Evolutionary conservation across 2,113 vertebrate species (phyloP).

Genomic region (Nicator chloris): DNA sequence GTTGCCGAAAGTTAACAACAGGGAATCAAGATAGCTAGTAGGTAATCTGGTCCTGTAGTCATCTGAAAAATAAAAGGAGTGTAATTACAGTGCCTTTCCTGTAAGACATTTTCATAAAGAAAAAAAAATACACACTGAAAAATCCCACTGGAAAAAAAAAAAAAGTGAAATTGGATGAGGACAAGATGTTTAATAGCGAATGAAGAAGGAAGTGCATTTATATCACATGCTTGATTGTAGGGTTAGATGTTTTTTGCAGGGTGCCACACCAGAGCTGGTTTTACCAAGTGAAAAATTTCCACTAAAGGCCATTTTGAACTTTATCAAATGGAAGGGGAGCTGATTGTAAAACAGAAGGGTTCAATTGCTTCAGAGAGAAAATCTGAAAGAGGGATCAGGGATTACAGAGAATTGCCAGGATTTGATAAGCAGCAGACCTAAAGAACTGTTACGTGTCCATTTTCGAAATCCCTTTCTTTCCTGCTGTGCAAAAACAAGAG

Average conservation of each 20-base stretch:
- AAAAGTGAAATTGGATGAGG: neutral
- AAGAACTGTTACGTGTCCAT: neutral
- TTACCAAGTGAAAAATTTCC: neutral
- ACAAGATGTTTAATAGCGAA: neutral
- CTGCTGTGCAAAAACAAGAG: neutral
- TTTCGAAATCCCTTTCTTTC: conserved; percentile 33
- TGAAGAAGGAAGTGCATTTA: neutral
- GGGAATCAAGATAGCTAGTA: neutral
- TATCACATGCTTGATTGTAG: neutral
- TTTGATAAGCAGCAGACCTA: conserved; percentile 42
- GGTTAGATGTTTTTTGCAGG: neutral
- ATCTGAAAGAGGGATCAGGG: neutral
- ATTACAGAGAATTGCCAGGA: conserved; percentile 23
- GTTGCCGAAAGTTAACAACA: neutral
- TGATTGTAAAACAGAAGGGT: neutral
- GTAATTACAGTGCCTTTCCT: neutral
- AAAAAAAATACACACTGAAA: neutral
- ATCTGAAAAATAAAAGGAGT: neutral
- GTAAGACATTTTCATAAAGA: neutral
- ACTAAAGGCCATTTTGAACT: neutral
- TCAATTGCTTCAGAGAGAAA: conserved; percentile 8
- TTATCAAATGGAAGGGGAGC: neutral
- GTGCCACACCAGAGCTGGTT: neutral
- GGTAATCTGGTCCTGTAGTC: neutral
- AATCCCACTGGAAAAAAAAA: neutral